These are phyloP conservation scores for Chascanopsetta lugubris DNA, from an alignment of 2,113 vertebrate species.

Conservation along the genomic window DNA sequence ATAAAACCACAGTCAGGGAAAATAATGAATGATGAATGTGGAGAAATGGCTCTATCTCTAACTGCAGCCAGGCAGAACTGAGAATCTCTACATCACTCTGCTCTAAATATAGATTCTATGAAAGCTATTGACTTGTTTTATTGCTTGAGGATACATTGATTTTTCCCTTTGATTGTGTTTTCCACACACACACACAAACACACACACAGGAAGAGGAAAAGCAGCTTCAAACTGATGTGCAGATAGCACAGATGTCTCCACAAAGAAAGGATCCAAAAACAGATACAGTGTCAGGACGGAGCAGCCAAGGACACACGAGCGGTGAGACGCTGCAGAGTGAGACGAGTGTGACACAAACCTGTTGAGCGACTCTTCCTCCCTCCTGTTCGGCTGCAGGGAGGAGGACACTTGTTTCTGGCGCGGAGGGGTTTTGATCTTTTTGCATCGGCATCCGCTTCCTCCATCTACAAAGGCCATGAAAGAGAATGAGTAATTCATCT, in stretches of 20 bases:
- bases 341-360: slow-evolving; percentile 78
- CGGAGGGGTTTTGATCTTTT: slow-evolving; percentile 85
- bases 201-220: slow-evolving; percentile 56
- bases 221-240: slow-evolving; percentile 40
- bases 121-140: slow-evolving; percentile 69
- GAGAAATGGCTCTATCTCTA: slow-evolving; percentile 26
- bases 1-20: slow-evolving; percentile 21
- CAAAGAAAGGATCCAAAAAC: slow-evolving; percentile 52
- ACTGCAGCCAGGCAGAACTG: slow-evolving; percentile 35
- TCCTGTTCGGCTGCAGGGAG: slow-evolving; percentile 69
- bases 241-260: slow-evolving; percentile 45
- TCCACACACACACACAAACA: slow-evolving; percentile 55
- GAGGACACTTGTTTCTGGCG: slow-evolving; percentile 85
- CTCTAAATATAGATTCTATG: slow-evolving; percentile 67
- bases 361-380: slow-evolving; percentile 84
- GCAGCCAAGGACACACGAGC: slow-evolving; percentile 44
- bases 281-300: slow-evolving; percentile 57
- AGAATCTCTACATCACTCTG: slow-evolving; percentile 40
- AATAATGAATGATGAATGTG: slow-evolving; percentile 43
- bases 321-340: slow-evolving; percentile 33
- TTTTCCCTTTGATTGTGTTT: slow-evolving; percentile 72
- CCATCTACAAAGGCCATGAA: slow-evolving; percentile 86
- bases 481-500: slow-evolving; percentile 80
- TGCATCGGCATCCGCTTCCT: slow-evolving; percentile 86
- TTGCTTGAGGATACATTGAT: slow-evolving; percentile 75